Evolutionary conservation across 2,797 vertebrate species (phyloP), one percentile per base, ranked within the genome.

Genomic region (Neopelma chrysocephalum): DNA sequence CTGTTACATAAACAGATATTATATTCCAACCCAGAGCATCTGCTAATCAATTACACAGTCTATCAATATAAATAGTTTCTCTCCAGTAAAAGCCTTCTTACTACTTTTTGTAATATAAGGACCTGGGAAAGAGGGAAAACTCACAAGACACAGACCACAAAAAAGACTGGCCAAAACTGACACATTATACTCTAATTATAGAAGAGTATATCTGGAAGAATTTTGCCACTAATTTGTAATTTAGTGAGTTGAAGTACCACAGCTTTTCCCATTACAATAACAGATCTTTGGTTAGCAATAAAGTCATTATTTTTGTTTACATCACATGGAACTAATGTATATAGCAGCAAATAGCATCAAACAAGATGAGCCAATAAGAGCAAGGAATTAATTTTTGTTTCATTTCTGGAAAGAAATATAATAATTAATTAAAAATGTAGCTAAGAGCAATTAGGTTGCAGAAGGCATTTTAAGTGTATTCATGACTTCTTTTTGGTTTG

Each of bases 121-220:
- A 81, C 27, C 11, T 51, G 15, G 4, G 22, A 72, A n/a, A 15
- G 32, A 79, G 76, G 22, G 26, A 66, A 87, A 62, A 29, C 10
- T 57, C 53, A 62, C 2, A 64, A 68, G 34, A 4, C 23, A 29
- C n/a, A 75, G 50, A 75, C 7, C 16, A 54, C 11, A 65, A 26
- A 75, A 68, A 6, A 54, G 5, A 31, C 6, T 48, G 12, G 15
- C 4, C 12, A 43, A 86, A 65, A 57, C 4, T 45, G 23, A 68
- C 22, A 7, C 0, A 4, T 4, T n/a, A 10, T 26, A 64, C 2
- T 54, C 8, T 54, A 40, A 47, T 6, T 29, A 38, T 1, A 66
- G 32, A 42, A 76, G 34, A 38, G 16, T 27, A 38, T 34, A 61
- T 20, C 25, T 66, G 31, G 34, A 82, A 76, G 3, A 65, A 50